Base-by-base conservation (phyloP, 1,140 invertebrate genomes). In the Bombus superbus region DNA sequence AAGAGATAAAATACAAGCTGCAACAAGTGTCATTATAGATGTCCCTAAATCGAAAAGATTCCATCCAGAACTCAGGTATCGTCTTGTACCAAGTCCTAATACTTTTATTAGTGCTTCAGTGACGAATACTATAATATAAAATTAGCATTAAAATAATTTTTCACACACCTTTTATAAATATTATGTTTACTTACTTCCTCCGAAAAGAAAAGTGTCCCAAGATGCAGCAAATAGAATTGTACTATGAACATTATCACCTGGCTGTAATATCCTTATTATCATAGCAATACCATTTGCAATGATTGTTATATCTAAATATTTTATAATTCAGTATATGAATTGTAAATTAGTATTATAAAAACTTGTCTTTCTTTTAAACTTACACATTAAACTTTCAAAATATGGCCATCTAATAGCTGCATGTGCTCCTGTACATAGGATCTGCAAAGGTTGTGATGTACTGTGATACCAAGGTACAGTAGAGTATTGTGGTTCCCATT, bases 41-140 rank as follows among this genome's bases (percentile, higher is more conserved):
- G 98, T 97, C 53, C 96, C 95, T 66, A 98, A 96, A 93, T 98
- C 98, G 94, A 98, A 98, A 32, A 97, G 95, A 94, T 99, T 98
- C 98, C 98, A 99, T 22, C 98, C 98, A 71, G 97, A 97, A 83
- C 96, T 96, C 62, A 98, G 96, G 92, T 98, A 98, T 86, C 96
- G 96, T 22, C 92, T 91, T 72, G 97, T 95, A 38, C 98, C 98
- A 68, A 97, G 95, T 13, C 97, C 98, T 87, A 98, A 95, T 68
- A 98, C 96, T 92, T 98, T 97, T 1, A 98, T 92, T 2, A 96
- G 92, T n/a, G 97, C 97, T 95, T 98, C 98, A 2, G 97, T 68
- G 13, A 96, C 95, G 94, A 98, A 98, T 86, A 98, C 98, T 98
- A 95, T 66, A 96, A 96, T 44, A n/a, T 59, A 66, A 35, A 44